These are phyloP conservation scores for Hypothenemus hampei DNA, from an alignment of 1,140 invertebrate species.

Conservation along the genomic window DNA sequence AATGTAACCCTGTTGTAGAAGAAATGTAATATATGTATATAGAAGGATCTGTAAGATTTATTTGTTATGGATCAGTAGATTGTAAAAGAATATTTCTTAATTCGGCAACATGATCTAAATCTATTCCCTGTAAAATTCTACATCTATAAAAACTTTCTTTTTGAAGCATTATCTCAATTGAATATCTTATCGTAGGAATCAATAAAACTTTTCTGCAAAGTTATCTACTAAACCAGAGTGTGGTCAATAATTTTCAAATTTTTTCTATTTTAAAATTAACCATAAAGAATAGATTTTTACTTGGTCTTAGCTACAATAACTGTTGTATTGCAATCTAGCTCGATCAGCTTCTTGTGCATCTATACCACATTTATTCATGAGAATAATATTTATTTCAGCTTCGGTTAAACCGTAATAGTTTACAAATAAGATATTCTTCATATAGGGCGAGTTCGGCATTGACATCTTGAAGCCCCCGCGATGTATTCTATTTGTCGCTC, in stretches of 20 bases:
- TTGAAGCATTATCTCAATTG: not conserved
- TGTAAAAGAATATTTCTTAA: not conserved
- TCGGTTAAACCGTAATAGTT: not conserved
- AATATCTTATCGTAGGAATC: not conserved
- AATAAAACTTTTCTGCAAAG: not conserved
- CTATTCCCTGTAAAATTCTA: not conserved
- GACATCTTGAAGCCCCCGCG: too few species aligned
- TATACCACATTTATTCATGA: not conserved
- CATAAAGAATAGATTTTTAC: not conserved
- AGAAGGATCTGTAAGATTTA: not conserved
- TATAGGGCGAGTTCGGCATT: too few species aligned
- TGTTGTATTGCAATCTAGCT: not conserved
- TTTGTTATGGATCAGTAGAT: not conserved
- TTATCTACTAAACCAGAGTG: not conserved
- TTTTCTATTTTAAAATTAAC: not conserved
- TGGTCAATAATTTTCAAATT: not conserved
- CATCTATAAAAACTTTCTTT: not conserved
- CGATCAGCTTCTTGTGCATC: not conserved
- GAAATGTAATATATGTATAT: not conserved
- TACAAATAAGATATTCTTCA: too few species aligned
- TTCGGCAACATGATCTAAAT: not conserved
- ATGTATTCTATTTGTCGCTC: too few species aligned
- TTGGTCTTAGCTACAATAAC: not conserved
- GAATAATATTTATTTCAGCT: not conserved
- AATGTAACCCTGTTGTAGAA: not conserved